Conservation (phyloP, 2,113 vertebrate genomes). For the Eublepharis macularius region DNA sequence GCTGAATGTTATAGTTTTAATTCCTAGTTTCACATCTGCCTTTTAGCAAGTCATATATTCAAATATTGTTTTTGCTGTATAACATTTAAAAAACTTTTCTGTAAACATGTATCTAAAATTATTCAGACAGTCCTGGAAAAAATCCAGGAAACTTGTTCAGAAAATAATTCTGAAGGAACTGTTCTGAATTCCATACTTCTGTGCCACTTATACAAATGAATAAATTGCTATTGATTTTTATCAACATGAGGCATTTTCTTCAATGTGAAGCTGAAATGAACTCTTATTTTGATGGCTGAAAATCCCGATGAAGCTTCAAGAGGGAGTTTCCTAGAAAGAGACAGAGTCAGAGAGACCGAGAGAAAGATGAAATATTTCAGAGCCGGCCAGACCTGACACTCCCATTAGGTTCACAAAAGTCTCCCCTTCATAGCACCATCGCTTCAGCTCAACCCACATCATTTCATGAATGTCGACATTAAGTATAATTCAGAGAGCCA, state of each 20-base stretch:
- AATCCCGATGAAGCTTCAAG: background rate
- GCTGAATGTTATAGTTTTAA: too few relatives aligned
- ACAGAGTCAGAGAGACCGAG: background rate
- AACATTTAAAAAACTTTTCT: constrained; percentile 2
- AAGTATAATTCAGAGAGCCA: constrained; percentile 3
- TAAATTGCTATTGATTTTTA: background rate
- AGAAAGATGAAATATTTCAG: background rate
- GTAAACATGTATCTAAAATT: constrained; percentile 27
- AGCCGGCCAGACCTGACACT: background rate
- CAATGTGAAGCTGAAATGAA: background rate
- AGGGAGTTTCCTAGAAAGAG: background rate
- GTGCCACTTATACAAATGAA: background rate
- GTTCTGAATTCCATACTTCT: too few relatives aligned
- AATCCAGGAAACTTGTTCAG: background rate
- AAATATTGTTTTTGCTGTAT: background rate
- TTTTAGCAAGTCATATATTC: too few relatives aligned
- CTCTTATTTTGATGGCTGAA: background rate
- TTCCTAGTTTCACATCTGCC: too few relatives aligned
- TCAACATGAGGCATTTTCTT: background rate
- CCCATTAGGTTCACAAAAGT: background rate
- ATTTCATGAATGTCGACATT: background rate
- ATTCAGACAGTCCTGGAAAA: background rate
- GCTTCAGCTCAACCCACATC: background rate
- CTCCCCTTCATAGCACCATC: background rate
- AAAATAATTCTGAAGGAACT: constrained; percentile 35